A percentile compares a stretch with the other conserved stretches of the same genome.
phyloP scores from a whole-genome alignment of 2,888 invertebrate genomes.

The Galerucella pusilla region DNA sequence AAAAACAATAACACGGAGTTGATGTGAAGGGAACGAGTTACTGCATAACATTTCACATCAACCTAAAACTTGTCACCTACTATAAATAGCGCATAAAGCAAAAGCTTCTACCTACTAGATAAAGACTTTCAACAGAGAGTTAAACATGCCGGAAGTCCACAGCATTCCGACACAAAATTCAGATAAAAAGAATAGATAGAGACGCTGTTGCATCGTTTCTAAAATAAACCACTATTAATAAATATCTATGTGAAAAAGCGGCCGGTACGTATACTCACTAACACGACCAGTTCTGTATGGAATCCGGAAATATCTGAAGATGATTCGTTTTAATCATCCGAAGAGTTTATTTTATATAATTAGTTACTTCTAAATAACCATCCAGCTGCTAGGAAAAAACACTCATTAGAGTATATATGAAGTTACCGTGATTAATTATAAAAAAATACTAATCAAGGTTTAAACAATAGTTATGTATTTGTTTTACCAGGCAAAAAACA shows the following conservation, averaged over 20 bases:
- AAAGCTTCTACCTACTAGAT: constrained; percentile 45
- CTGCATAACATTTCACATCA: constrained; percentile 6
- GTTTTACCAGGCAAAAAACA: no score
- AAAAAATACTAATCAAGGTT: no score
- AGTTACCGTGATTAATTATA: no score
- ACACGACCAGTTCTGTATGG: constrained; percentile 33
- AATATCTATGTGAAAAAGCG: constrained; percentile 40
- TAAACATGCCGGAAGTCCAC: constrained; percentile 52
- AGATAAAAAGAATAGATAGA: constrained; percentile 48
- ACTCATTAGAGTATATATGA: no score
- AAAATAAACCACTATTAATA: constrained; percentile 48
- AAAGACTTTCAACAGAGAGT: constrained; percentile 52
- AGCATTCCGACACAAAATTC: constrained; percentile 52
- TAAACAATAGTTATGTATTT: no score
- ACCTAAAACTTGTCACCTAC: constrained; percentile 30
- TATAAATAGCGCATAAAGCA: constrained; percentile 38
- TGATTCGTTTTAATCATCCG: constrained; percentile 24
- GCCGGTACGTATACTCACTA: constrained; percentile 22
- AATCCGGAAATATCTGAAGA: constrained; percentile 39
- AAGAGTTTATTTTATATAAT: constrained; percentile 13
- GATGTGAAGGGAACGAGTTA: constrained; percentile 1
- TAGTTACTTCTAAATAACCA: constrained; percentile 5
- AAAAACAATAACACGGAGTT: constrained; percentile 21
- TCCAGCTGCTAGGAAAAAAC: not conserved
- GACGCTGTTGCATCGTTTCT: constrained; percentile 43